Evolutionary conservation across 2,113 vertebrate species (phyloP), one percentile per base, ranked within the genome.

Genomic region (Coracopsis vasa): DNA sequence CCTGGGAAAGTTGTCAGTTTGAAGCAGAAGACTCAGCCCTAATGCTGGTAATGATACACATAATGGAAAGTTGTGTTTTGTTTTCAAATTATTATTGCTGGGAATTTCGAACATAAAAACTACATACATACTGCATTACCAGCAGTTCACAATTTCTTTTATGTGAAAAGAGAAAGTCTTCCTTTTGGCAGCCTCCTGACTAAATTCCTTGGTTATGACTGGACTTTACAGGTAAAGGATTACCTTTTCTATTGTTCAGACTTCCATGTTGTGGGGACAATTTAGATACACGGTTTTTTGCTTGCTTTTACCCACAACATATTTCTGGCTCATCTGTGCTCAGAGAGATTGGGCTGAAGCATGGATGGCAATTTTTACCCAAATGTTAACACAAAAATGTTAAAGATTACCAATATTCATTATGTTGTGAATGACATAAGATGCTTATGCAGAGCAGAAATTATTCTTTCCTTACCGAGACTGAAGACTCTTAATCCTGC

Each of bases 401-500:
- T 80, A 74, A 94, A 88, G 1, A 2, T 74, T 58, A 51, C 21
- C 39, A 69, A 41, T 39, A 37, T 44, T 66, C 16, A 33, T 75
- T 44, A 64, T 77, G 51, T 47, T 62, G 27, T 23, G 33, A 81
- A 44, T 42, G 53, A 23, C 6, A 48, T 45, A 27, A 85, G 37
- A 13, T 62, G 35, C 51, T 79, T 64, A 64, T 3, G 35, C 54
- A 73, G 73, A 64, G 45, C 47, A 29, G 74, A 37, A 87, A 60
- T 37, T 62, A 77, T 65, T 60, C 13, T 66, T 91, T 84, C 74
- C 98, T 97, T 97, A 99, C 99, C 99, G 98, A 92, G 99, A 99
- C 95, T 99, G 99, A 83, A 99, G 98, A 81, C 99, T 99, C 96
- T 99, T 99, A 97, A 99, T 99, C 93, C 99, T 99, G 94, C 99